Base-by-base conservation (phyloP, 2,113 vertebrate genomes). In the Chaenocephalus aceratus region DNA sequence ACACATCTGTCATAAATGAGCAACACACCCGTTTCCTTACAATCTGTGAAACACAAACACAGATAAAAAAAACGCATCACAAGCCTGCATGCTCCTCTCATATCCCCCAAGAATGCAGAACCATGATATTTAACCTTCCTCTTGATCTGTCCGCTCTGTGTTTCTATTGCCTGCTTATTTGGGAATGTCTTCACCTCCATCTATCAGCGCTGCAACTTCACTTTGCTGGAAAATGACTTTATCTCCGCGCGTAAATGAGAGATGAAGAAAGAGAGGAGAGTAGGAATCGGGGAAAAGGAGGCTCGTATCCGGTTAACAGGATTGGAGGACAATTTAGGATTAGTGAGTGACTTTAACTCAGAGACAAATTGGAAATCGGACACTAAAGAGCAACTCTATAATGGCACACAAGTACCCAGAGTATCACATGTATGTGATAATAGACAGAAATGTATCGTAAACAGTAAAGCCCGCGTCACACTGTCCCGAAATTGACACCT, bases 261-360 rank as follows among this genome's bases (percentile, higher is more conserved):
- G 83, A 79, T 85, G 81, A 83, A 77, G 53, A 69, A n/a, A 77
- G 18, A 2, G 21, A 58, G 65, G 71, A 45, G 54, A 68, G 64
- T 62, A 81, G 14, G 65, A 57, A 75, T 65, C 2, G 15, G 45
- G 15, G 16, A 72, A 71, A 49, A 59, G 49, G 51, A 58, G 49
- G 72, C 69, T 85, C 6, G 72, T 80, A 84, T 83, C 79, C 86
- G 80, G 74, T 90, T 87, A 87, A 83, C 63, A 61, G 59, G 86
- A 85, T 64, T 79, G 83, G 83, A 89, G 82, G 76, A 86, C 84
- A 82, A 86, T 87, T 92, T 82, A 11, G 83, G 83, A 90, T 89
- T 67, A 92, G 69, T 36, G 59, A 0, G 2, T 74, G 78, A 90
- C 84, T 88, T 88, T 77, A 26, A 53, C 63, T 71, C 51, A 46